Evolutionary conservation across 2,113 vertebrate genomes (phyloP).

Genomic region (Lagenorhynchus albirostris): DNA sequence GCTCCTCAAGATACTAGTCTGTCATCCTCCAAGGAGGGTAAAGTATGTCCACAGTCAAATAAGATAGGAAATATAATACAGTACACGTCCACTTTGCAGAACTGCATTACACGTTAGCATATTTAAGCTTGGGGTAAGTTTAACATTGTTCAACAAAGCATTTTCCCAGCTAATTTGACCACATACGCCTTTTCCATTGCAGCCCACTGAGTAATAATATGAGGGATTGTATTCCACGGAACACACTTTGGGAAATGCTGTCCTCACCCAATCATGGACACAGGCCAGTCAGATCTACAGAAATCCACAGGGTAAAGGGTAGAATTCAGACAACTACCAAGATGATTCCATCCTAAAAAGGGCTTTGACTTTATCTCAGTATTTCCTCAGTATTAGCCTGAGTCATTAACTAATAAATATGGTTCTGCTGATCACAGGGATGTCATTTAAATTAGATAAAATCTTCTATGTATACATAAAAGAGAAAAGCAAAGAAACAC

Average conservation of each 20-base stretch:
- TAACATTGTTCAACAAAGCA: background rate
- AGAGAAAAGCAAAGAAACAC: background rate
- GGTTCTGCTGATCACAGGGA: background rate
- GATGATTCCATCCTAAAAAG: background rate
- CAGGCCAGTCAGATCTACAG: background rate
- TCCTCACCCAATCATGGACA: background rate
- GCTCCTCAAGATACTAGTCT: background rate
- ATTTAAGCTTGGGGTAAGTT: background rate
- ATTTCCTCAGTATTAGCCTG: background rate
- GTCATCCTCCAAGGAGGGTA: background rate
- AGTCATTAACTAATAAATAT: background rate
- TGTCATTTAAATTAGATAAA: background rate
- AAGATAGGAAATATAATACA: background rate
- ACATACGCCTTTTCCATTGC: background rate
- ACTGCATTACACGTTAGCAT: background rate
- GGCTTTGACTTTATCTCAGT: background rate
- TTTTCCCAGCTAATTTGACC: background rate
- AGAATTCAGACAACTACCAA: background rate
- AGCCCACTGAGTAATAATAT: background rate
- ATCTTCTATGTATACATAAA: background rate
- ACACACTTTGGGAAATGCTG: background rate
- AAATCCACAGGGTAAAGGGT: background rate
- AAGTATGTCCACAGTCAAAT: background rate
- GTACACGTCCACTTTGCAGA: background rate
- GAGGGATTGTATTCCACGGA: background rate